Percentiles rank a stretch among this genome's conserved stretches.
These are phyloP conservation scores for Muscicapa striata DNA, from an alignment of 2,797 vertebrate species.

Conservation along the genomic window DNA sequence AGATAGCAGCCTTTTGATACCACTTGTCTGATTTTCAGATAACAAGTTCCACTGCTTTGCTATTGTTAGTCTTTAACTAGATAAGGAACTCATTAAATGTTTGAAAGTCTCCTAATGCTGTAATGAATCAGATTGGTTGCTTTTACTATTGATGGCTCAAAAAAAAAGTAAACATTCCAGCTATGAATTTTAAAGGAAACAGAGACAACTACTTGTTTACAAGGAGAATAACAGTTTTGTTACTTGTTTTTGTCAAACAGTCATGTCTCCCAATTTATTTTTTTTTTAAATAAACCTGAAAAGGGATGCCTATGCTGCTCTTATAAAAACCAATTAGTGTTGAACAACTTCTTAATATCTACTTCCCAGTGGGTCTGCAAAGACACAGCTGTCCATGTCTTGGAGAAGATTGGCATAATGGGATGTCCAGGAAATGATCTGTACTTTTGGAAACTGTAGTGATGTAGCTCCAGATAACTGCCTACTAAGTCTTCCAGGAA, in stretches of 20 bases:
- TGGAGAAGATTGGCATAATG: not conserved
- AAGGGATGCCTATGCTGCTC: not conserved
- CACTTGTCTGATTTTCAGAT: conserved; percentile 17
- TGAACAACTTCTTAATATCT: not conserved
- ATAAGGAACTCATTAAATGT: conserved; percentile 17
- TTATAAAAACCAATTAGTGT: not conserved
- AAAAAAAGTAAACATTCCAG: not conserved
- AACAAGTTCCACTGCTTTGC: not conserved
- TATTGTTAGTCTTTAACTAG: not conserved
- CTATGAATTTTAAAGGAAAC: not conserved
- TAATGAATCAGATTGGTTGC: not conserved
- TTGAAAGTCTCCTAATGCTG: not conserved
- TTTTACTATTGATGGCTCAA: not conserved
- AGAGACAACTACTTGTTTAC: not conserved
- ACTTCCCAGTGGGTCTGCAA: not conserved
- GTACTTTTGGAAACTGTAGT: not conserved
- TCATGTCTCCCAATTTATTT: not conserved
- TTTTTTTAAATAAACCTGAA: not conserved
- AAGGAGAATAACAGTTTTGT: not conserved
- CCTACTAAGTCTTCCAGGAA: not conserved
- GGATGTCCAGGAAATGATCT: not conserved
- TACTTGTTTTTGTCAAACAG: not conserved
- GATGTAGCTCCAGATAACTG: not conserved
- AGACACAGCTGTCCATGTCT: not conserved
- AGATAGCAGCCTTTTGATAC: not conserved